Base-by-base conservation (phyloP, 2,797 vertebrate species). In the Cyclura pinguis region DNA sequence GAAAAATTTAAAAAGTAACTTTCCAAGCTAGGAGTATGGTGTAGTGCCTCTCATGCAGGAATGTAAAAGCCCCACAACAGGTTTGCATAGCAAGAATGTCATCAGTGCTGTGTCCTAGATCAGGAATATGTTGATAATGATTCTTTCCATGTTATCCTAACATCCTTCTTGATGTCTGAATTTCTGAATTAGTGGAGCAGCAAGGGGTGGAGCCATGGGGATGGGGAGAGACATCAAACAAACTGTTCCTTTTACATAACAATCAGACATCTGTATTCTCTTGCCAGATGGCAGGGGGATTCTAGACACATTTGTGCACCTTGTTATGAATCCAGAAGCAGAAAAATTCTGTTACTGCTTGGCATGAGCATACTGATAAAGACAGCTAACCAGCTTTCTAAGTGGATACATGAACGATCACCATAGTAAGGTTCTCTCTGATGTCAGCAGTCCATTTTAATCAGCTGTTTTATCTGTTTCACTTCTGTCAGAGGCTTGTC, bases 401-500 rank as follows among this genome's bases (percentile, higher is more conserved):
- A 83, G n/a, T 29, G 6, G 35, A 72, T 32, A 42, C 32, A 52
- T 72, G 67, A 69, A 59, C 14, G 35, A 27, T 35, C 47, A 50
- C 14, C 47, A 47, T 82, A 18, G 27, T 14, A 88, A 42, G 69
- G n/a, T 52, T 69, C 52, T 4, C 12, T 52, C 22, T 89, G 83
- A 55, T n/a, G 32, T 35, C 38, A 20, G 47, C 20, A 50, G 24
- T 62, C 50, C 18, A 27, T 47, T 55, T 92, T 93, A 88, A 78
- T 89, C 90, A 84, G 29, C 35, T 59, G 13, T 7, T 84, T 73
- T 77, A 50, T 88, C 6, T 27, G 18, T 80, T 85, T 89, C n/a
- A 6, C 47, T 89, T 67, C 29, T 8, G 87, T 94, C 92, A 91
- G 94, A 93, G 86, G 59, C 83, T 88, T 24, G 1, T 84, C 9